phyloP scores from a whole-genome alignment of 2,888 invertebrate genomes.

The Drosophila siamana region DNA sequence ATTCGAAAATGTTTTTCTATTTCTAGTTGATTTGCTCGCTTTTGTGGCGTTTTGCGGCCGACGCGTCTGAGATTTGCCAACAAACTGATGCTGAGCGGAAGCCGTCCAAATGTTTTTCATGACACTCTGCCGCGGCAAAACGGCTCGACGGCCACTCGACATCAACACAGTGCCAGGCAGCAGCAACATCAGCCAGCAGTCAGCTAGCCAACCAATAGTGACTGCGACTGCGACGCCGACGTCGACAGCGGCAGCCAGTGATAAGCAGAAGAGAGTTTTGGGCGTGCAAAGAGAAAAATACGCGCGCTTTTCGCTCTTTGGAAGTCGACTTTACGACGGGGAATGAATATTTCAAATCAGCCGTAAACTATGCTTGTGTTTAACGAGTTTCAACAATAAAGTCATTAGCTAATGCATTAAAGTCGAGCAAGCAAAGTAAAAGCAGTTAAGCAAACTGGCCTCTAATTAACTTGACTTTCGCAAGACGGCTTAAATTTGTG shows the following conservation, averaged over 20 bases:
- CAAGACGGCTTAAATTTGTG: background rate
- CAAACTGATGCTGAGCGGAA: conserved; percentile 82
- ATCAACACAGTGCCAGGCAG: conserved; percentile 31
- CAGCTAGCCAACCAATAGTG: conserved; percentile 27
- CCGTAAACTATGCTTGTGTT: conserved; percentile 28
- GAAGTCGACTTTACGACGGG: background rate
- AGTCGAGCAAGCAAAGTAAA: background rate
- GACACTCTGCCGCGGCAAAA: conserved; percentile 47
- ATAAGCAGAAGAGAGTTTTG: conserved; percentile 58
- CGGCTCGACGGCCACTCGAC: conserved; percentile 41
- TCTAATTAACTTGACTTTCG: background rate
- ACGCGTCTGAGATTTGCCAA: conserved; percentile 81
- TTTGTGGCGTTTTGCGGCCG: conserved; percentile 64
- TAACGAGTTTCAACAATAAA: conserved; percentile 37
- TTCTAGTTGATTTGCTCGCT: background rate
- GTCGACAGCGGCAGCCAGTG: conserved; percentile 32
- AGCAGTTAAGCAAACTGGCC: background rate
- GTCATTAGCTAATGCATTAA: conserved; percentile 38
- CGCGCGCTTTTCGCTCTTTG: conserved; percentile 25
- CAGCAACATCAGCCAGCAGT: conserved; percentile 37
- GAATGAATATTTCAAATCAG: conserved; percentile 10
- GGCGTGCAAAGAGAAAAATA: background rate
- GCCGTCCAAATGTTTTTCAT: conserved; percentile 76
- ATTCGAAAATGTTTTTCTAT: background rate
- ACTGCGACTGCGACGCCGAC: conserved; percentile 20